Base-by-base conservation (phyloP, 53 echinoderm and acorn worm species). In the Crossaster papposus region DNA sequence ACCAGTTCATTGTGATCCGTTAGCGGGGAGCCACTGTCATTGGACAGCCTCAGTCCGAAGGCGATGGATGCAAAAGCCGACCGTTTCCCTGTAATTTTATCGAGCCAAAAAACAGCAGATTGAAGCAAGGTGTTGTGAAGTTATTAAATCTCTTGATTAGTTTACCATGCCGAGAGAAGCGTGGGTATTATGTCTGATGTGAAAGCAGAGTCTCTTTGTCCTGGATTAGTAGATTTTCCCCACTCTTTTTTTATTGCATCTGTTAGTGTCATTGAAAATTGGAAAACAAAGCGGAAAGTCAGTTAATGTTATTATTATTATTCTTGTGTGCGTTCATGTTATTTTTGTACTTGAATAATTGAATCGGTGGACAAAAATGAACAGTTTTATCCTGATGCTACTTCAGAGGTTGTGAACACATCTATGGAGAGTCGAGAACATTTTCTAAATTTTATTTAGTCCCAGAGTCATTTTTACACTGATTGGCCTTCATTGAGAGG, bases 91-190 rank as follows among this genome's bases (percentile, higher is more conserved):
- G 68, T 68, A 26, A 68, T 68, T 26, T 68, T 26, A 68, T 26
- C n/a, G 26, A 26, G 68, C 68, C 7, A 68, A 68, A 68, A 68
- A 29, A n/a, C 24, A 10, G 10, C 68, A 62, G 68, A 68, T 28
- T 68, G 28, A 4, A 29, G 68, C 0, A 68, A 73, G 81, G 63
- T 63, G 37, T 63, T 81, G 35, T 31, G 31, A 63, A 81, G 81
- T 81, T 32, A 81, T 81, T 64, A 81, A 63, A 31, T 64, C 8
- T 58, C 64, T n/a, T 81, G 81, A 81, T 81, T 15, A 33, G 62
- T 63, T 81, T 63, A 81, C 81, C 81, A 63, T 81, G 64, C 34
- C 31, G 24, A 30, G 20, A 22, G 20, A 6, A 24, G 36, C 12
- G 35, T 26, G 68, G 68, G 68, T n/a, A 68, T 4, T 7, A 68